A percentile compares a stretch with the other conserved stretches of the same genome.
These are phyloP conservation scores for Lutraria lutraria DNA, from an alignment of 2,888 invertebrate species.

Conservation along the genomic window DNA sequence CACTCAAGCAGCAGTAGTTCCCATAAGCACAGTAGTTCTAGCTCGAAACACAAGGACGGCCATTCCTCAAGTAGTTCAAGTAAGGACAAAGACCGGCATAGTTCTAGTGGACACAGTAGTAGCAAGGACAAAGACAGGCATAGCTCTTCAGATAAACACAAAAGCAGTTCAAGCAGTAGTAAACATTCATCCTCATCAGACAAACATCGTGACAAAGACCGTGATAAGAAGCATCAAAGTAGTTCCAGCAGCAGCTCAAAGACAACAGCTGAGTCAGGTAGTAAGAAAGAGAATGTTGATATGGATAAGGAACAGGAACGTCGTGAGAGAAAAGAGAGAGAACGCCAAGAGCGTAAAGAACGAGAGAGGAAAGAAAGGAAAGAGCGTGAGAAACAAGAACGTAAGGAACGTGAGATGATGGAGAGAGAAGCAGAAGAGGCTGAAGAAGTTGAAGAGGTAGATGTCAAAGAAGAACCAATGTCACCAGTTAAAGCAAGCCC, in stretches of 20 bases:
- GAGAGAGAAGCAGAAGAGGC: constrained; percentile 52
- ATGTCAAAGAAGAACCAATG: constrained; percentile 45
- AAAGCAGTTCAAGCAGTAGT: constrained; percentile 45
- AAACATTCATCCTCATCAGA: constrained; percentile 55
- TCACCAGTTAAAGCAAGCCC: constrained; percentile 49
- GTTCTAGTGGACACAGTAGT: constrained; percentile 63
- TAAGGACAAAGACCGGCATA: constrained; percentile 73
- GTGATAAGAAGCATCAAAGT: constrained; percentile 58
- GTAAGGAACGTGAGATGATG: constrained; percentile 50
- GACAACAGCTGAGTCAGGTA: constrained; percentile 40
- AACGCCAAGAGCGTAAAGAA: constrained; percentile 68
- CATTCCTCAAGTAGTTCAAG: constrained; percentile 54
- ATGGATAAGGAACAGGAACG: constrained; percentile 65
- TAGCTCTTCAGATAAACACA: constrained; percentile 68
- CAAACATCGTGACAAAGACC: constrained; percentile 64
- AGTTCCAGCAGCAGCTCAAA: constrained; percentile 61
- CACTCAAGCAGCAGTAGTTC: constrained; percentile 55
- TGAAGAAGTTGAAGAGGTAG: constrained; percentile 61
- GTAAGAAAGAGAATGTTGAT: constrained; percentile 66
- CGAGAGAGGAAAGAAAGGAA: constrained; percentile 63
- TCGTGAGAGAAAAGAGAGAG: constrained; percentile 58
- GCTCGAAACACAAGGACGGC: constrained; percentile 42
- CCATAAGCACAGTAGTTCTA: constrained; percentile 57
- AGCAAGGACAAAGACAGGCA: constrained; percentile 68
- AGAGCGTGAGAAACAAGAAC: constrained; percentile 64